phyloP scores from a whole-genome alignment of 2,888 invertebrate species.

The Auanema sp. region DNA sequence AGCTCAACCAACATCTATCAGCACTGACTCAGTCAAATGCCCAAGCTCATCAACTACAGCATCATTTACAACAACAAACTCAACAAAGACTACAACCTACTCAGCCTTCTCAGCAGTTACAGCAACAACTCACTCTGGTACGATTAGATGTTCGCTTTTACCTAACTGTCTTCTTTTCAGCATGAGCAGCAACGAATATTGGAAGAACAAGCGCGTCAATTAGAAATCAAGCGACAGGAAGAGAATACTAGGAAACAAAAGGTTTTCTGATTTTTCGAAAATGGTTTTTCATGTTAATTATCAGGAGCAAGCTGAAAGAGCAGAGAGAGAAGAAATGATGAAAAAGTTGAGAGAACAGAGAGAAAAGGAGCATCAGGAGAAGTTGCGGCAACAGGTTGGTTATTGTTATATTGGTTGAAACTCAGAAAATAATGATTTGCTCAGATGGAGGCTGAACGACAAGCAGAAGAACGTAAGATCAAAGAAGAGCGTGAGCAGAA shows the following conservation, averaged over 20 bases:
- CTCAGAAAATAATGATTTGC: neutral
- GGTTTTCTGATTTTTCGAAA: too few species aligned
- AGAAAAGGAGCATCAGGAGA: conserved; percentile 25
- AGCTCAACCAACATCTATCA: too few species aligned
- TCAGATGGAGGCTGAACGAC: conserved; percentile 17
- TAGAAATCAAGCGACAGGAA: conserved; percentile 11
- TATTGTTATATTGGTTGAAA: neutral
- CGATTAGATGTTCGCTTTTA: neutral
- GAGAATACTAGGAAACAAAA: conserved; percentile 12
- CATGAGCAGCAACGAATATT: conserved; percentile 16
- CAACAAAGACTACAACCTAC: conserved; percentile 18
- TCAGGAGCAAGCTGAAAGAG: conserved; percentile 22
- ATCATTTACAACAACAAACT: conserved; percentile 17
- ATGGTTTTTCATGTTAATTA: too few species aligned
- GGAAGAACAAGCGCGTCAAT: conserved; percentile 24
- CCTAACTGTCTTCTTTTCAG: neutral
- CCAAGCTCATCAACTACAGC: conserved; percentile 20
- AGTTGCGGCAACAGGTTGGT: conserved; percentile 10
- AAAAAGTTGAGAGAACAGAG: conserved; percentile 2
- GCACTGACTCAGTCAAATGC: neutral
- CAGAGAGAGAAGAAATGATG: conserved; percentile 20
- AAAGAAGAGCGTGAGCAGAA: conserved; percentile 24
- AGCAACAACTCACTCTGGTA: conserved; percentile 3
- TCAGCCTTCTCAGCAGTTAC: conserved; percentile 17
- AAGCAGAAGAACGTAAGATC: conserved; percentile 23